A percentile compares a stretch with the other conserved stretches of the same genome.
Evolutionary conservation across 2,888 invertebrate species (phyloP).

Genomic region (Aquatica leii): DNA sequence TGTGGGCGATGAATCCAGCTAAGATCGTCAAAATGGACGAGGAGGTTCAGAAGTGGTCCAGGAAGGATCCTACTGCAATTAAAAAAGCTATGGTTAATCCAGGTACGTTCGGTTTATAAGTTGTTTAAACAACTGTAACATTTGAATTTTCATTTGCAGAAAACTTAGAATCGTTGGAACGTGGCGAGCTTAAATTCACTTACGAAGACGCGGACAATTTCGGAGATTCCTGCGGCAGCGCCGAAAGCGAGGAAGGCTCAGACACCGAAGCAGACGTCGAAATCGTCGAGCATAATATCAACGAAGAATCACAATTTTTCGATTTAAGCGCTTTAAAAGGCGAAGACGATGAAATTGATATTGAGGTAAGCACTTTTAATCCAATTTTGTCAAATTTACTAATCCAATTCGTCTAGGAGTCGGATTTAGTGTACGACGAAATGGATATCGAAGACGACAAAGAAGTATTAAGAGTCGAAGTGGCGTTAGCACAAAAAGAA

Average conservation of each 20-base stretch:
- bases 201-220: slow-evolving; percentile 58
- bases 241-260: slow-evolving; percentile 74
- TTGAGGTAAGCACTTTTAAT: slow-evolving; percentile 61
- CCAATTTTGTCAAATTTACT: not conserved
- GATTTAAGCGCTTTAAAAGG: slow-evolving; percentile 66
- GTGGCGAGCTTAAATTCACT: slow-evolving; percentile 87
- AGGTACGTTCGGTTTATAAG: slow-evolving; percentile 61
- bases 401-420: slow-evolving; percentile 61
- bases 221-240: slow-evolving; percentile 68
- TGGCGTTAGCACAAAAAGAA: slow-evolving; percentile 60
- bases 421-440: slow-evolving; percentile 77
- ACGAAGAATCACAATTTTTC: slow-evolving; percentile 61
- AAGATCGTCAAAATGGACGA: slow-evolving; percentile 97
- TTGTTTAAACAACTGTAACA: not conserved
- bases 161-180: slow-evolving; percentile 81
- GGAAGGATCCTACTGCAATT: slow-evolving; percentile 93
- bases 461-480: slow-evolving; percentile 57
- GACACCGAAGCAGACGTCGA: slow-evolving; percentile 64
- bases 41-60: slow-evolving; percentile 96
- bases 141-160: slow-evolving; percentile 61
- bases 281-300: slow-evolving; percentile 49
- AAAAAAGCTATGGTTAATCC: slow-evolving; percentile 95
- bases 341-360: slow-evolving; percentile 60
- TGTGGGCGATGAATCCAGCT: slow-evolving; percentile 97
- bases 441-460: slow-evolving; percentile 74